These are phyloP conservation scores for Salvelinus fontinalis DNA, from an alignment of 2,113 vertebrate genomes.

Conservation along the genomic window DNA sequence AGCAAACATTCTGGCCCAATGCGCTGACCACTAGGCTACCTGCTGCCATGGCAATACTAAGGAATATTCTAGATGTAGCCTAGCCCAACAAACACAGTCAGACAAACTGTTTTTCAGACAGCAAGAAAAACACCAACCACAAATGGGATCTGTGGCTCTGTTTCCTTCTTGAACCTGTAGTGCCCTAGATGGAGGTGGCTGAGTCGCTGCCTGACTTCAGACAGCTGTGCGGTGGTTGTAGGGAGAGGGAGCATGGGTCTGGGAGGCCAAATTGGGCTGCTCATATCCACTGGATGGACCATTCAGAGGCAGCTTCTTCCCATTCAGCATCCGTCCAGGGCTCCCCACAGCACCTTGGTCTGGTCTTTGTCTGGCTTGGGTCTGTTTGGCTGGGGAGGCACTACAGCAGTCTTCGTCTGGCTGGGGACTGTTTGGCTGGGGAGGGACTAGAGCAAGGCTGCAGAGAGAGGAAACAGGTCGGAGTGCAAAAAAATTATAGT, in stretches of 20 bases:
- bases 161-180: slow-evolving; percentile 89
- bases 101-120: too few relatives aligned
- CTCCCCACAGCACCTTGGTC: slow-evolving; percentile 12
- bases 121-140: slow-evolving; percentile 74
- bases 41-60: too few relatives aligned
- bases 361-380: slow-evolving; percentile 13
- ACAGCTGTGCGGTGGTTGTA: slow-evolving; percentile 91
- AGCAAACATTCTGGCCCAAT: too few relatives aligned
- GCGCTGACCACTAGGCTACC: too few relatives aligned
- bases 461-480: slow-evolving; percentile 43
- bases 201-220: slow-evolving; percentile 84
- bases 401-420: background rate
- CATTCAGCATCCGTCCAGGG: background rate
- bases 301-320: slow-evolving; percentile 22
- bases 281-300: slow-evolving; percentile 71
- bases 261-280: slow-evolving; percentile 87
- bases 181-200: slow-evolving; percentile 89
- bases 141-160: slow-evolving; percentile 81
- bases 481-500: background rate
- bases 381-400: slow-evolving; percentile 51
- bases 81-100: background rate
- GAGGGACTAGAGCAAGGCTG: slow-evolving; percentile 20
- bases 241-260: slow-evolving; percentile 84
- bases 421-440: too few relatives aligned
- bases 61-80: too few relatives aligned